These are phyloP conservation scores for Tiliqua scincoides DNA, from an alignment of 2,113 vertebrate species.

Conservation along the genomic window DNA sequence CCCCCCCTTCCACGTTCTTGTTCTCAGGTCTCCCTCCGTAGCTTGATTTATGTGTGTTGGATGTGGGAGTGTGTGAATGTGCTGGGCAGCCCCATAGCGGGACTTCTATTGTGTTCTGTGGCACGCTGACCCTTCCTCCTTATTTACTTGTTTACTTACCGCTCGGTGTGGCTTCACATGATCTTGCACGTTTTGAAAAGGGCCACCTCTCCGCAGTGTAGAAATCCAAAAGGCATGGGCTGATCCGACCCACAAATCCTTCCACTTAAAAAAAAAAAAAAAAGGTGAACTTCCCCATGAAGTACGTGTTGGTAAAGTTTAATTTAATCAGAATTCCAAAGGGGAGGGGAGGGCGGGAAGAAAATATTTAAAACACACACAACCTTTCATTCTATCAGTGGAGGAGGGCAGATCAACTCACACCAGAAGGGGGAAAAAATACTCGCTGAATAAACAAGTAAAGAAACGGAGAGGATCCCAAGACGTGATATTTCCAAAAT, in stretches of 20 bases:
- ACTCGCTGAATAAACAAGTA: conserved; percentile 22
- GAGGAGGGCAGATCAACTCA: conserved; percentile 56
- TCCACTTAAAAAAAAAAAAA: too few species aligned
- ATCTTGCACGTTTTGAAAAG: background rate
- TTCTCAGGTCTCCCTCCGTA: background rate
- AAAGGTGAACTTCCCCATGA: background rate
- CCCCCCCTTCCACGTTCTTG: background rate
- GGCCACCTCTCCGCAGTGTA: background rate
- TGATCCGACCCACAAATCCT: too few species aligned
- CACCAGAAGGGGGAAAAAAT: conserved; percentile 63
- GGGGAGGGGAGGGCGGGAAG: too few species aligned
- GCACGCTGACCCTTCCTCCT: background rate
- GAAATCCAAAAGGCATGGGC: background rate
- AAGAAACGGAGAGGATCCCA: conserved; percentile 31
- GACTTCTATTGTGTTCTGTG: background rate
- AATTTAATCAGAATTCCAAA: background rate
- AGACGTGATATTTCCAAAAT: background rate
- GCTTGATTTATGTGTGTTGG: background rate
- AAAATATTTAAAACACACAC: too few species aligned
- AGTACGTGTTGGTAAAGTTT: background rate
- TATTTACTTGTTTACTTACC: background rate
- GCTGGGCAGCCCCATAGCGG: background rate
- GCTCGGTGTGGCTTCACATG: background rate
- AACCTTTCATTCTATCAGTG: background rate
- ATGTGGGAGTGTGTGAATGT: background rate